phyloP scores from a whole-genome alignment of 92 coral and sea anemone species.

The Isaurus tuberculatus region DNA sequence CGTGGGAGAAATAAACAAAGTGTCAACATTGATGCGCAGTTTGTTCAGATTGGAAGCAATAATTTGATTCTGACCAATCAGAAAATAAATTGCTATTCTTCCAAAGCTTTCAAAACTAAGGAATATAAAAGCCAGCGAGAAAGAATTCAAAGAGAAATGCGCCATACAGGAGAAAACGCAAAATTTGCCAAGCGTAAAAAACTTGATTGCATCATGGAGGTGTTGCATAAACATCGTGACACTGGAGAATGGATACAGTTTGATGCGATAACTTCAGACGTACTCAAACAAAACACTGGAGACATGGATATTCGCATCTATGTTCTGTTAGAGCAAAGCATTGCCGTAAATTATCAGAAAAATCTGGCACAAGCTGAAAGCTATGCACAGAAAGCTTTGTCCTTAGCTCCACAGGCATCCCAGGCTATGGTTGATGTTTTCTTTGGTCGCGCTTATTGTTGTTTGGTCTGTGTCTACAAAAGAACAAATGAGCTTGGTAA shows the following conservation, averaged over 20 bases:
- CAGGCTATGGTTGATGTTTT: slow-evolving; percentile 26
- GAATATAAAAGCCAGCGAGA: neutral
- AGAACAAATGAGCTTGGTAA: slow-evolving; percentile 26
- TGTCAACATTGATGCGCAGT: neutral
- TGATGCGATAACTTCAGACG: neutral
- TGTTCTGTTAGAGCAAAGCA: slow-evolving; percentile 28
- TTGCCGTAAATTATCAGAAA: slow-evolving; percentile 22
- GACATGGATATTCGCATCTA: slow-evolving; percentile 11
- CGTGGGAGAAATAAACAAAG: neutral
- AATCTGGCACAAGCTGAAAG: neutral
- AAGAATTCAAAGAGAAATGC: neutral
- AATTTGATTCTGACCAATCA: neutral
- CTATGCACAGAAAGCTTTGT: slow-evolving; percentile 25
- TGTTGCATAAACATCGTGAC: slow-evolving; percentile 29
- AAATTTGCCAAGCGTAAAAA: slow-evolving; percentile 31
- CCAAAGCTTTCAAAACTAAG: neutral
- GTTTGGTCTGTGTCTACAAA: slow-evolving; percentile 11
- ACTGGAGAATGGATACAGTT: slow-evolving; percentile 23
- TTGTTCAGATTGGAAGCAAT: slow-evolving; percentile 17
- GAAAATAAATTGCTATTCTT: no score
- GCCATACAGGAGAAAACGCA: slow-evolving; percentile 11
- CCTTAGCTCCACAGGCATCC: slow-evolving; percentile 15
- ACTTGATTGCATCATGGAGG: neutral
- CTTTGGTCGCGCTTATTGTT: slow-evolving; percentile 24
- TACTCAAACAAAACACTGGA: neutral